Base-by-base conservation (phyloP, 1,140 invertebrate species). In the Neotoxoptera formosana region DNA sequence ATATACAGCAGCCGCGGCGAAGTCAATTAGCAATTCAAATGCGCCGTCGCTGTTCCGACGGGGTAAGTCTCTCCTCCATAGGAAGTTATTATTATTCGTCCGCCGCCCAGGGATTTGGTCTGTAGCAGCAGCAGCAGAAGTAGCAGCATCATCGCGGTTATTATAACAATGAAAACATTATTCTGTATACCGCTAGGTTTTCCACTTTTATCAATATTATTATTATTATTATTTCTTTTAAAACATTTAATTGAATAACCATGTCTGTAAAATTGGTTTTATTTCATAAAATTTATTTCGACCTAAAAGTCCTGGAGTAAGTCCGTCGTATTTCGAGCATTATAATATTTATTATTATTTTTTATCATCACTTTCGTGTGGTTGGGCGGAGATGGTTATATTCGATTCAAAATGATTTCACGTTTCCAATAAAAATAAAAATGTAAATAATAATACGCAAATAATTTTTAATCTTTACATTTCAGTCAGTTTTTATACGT, bases 21-120 rank as follows among this genome's bases (percentile, higher is more conserved):
- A 87, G 86, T 87, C 47, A 87, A 87, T 87, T 87, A 87, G 47
- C 86, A 87, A 87, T 87, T 87, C 86, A 87, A 87, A 87, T 87
- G 45, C 47, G 84, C 84, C 45, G 30, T 87, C 30, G 81, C 36
- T 41, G 36, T 45, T 84, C 41, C 11, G 86, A 87, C 47, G 86
- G 86, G 45, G 7, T 34, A 48, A 30, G 45, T 48, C 30, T 48
- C 30, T 48, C 47, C 17, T 48, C 47, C 17, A 76, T 87, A 34
- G 86, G 86, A 87, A 48, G n/a, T 30, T 87, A 87, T 87, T 48
- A 48, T 87, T 87, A 48, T 87, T 41, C 36, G 23, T 8, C 36
- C 41, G 23, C 21, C 86, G 30, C 84, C 84, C 14, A 47, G 23
- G 45, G 84, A 47, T 86, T 45, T 45, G 84, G 36, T 41, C 7